Evolutionary conservation across 2,888 invertebrate genomes (phyloP).

Genomic region (Hydrotaea diabolus): DNA sequence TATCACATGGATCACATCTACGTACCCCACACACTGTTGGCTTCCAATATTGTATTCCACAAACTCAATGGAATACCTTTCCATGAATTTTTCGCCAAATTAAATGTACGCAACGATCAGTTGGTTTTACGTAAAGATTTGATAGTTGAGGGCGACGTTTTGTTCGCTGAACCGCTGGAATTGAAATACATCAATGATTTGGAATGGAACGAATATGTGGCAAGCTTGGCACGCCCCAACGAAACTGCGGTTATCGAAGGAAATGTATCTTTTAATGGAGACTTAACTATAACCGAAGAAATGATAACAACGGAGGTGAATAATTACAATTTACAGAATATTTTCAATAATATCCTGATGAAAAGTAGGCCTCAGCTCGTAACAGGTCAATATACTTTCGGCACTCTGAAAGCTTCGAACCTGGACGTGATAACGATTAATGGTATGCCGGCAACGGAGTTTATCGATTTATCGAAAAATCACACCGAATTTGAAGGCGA

Average conservation of each 20-base stretch:
- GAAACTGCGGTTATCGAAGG: constrained; percentile 72
- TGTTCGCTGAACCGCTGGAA: constrained; percentile 71
- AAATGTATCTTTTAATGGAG: constrained; percentile 69
- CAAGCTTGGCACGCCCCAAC: constrained; percentile 70
- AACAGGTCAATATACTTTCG: constrained; percentile 73
- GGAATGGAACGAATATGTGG: constrained; percentile 72
- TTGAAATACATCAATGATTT: constrained; percentile 73
- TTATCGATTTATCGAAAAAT: constrained; percentile 71
- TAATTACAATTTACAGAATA: constrained; percentile 67
- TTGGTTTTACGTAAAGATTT: constrained; percentile 76
- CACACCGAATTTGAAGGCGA: constrained; percentile 70
- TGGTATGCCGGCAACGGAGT: constrained; percentile 64
- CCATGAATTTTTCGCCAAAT: constrained; percentile 71
- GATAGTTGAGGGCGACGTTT: constrained; percentile 74
- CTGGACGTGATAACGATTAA: constrained; percentile 74
- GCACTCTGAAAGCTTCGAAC: constrained; percentile 68
- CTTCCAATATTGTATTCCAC: constrained; percentile 71
- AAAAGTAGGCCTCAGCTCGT: constrained; percentile 73
- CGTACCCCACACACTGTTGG: constrained; percentile 66
- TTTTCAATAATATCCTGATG: constrained; percentile 73
- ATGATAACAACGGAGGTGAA: constrained; percentile 71
- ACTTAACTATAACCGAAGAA: constrained; percentile 70
- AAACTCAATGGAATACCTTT: constrained; percentile 75
- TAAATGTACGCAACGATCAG: constrained; percentile 65
- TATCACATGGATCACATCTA: constrained; percentile 71